phyloP scores from a whole-genome alignment of 1,140 invertebrate genomes.

The Drosophila ironensis region DNA sequence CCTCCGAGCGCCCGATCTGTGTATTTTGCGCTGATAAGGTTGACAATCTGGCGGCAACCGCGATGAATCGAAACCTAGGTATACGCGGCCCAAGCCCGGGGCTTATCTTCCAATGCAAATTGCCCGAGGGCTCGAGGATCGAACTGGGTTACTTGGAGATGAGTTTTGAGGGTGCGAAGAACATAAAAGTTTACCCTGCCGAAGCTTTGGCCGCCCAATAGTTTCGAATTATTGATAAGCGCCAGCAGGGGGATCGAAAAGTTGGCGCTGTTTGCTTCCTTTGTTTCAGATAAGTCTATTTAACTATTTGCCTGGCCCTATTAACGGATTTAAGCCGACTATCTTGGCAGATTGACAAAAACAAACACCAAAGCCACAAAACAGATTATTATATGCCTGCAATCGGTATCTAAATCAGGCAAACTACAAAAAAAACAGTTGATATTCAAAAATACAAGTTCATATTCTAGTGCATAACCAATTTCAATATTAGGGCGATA shows the following conservation, averaged over 20 bases:
- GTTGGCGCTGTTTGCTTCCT: slow-evolving; percentile 9
- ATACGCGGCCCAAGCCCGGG: slow-evolving; percentile 8
- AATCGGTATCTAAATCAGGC: no score
- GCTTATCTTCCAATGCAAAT: slow-evolving; percentile 72
- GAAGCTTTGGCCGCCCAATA: not conserved
- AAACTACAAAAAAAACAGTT: no score
- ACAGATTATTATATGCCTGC: no score
- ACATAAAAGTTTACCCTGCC: slow-evolving; percentile 6
- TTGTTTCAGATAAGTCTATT: slow-evolving; percentile 2
- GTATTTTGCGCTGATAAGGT: slow-evolving; percentile 63
- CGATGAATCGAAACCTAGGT: slow-evolving; percentile 35
- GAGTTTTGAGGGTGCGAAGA: slow-evolving; percentile 16
- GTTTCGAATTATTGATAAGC: slow-evolving; percentile 8
- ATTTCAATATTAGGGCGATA: no score
- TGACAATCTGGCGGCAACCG: slow-evolving; percentile 7
- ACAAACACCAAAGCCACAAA: no score
- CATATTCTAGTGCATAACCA: no score
- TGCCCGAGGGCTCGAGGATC: slow-evolving; percentile 25
- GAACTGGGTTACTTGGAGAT: slow-evolving; percentile 52
- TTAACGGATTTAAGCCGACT: not conserved
- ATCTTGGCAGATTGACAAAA: not conserved
- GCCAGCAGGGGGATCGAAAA: not conserved
- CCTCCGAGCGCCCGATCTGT: slow-evolving; percentile 14
- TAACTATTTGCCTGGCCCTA: slow-evolving; percentile 5
- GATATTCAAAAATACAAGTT: no score